Evolutionary conservation across 2,797 vertebrate species (phyloP), one percentile per base, ranked within the genome.

Genomic region (Acanthiza pusilla): DNA sequence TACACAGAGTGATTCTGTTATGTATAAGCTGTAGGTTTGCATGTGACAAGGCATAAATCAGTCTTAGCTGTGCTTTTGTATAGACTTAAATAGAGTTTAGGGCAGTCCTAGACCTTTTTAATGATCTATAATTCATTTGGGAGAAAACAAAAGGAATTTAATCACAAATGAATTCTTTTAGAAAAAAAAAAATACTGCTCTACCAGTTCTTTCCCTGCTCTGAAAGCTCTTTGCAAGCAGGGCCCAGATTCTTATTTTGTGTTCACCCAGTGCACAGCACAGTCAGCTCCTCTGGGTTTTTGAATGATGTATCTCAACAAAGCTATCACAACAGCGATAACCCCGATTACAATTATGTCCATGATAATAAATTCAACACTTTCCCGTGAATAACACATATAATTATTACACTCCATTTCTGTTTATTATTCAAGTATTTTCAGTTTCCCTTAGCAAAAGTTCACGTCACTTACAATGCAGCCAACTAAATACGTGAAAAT

Each of bases 371-470:
- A 94, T 89, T 89, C 75, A 87, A 50, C 51, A 85, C 50, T 93
- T 95, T 89, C 45, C 85, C 84, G 61, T 91, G 92, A 94, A 89
- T 83, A 96, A 53, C 34, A 77, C 34, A 47, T 87, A 80, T 48
- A 81, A 94, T 94, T 96, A 88, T 84, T 92, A 61, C 57, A 72
- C 47, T 83, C 62, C 5, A 61, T 88, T 92, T 85, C 70, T 88
- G 38, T 91, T 94, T 93, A 89, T 95, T 96, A 79, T 89, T 93
- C 74, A 81, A 92, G 61, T 73, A 94, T 92, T 97, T 97, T 95
- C 83, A 88, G 45, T 88, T 89, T 93, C 50, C 53, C 57, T 68
- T 92, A 75, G 54, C 77, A 94, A 85, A 96, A 94, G 89, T 94
- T 95, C 84, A 81, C 88, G 65, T 88, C 93, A 77, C 54, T 91